Evolutionary conservation across 2,113 vertebrate species (phyloP), one percentile per base, ranked within the genome.

Genomic region (Origma solitaria): DNA sequence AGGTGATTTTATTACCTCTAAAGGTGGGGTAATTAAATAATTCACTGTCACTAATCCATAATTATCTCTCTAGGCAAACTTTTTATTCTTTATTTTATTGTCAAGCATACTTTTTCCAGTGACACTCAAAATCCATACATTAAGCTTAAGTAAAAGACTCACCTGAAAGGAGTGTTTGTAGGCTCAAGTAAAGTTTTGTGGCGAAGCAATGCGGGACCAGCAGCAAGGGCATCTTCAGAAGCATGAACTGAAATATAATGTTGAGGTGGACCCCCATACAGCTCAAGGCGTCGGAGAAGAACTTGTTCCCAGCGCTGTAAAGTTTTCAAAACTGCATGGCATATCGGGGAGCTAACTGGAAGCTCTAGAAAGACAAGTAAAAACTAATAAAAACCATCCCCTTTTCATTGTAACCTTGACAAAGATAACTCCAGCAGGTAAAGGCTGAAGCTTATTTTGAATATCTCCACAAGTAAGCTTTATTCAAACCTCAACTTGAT

Each of bases 301-400:
- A 99, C 98, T 98, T 99, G 99, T 83, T 99, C 99, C 99, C 99
- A 99, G 72, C 99, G 98, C 66, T 99, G 99, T 20, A 99, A 98
- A 14, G 98, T 99, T 97, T 99, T 99, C 77, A 99, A 96, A 88
- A 99, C 98, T 17, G 98, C 97, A 89, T 99, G 99, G 97, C 99
- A 99, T 82, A 99, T 97, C 2, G 99, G 99, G 54, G 99, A 99
- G 88, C 98, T 98, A 96, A 99, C 99, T 33, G 99, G 99, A 94
- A 99, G 98, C 84, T 99, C 99, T 99, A 97, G 47, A 86, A 89
- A 66, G 60, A 92, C 24, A 97, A 95, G 24, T 71, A 83, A 95
- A 81, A 23, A 88, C 60, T 33, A 50, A n/a, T n/a, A 54, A 72
- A 45, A 6, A 2, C 6, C 3, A 20, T 61, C 64, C 28, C 56